phyloP scores from a whole-genome alignment of 2,888 invertebrate genomes.

The Aporophyla nigra region DNA sequence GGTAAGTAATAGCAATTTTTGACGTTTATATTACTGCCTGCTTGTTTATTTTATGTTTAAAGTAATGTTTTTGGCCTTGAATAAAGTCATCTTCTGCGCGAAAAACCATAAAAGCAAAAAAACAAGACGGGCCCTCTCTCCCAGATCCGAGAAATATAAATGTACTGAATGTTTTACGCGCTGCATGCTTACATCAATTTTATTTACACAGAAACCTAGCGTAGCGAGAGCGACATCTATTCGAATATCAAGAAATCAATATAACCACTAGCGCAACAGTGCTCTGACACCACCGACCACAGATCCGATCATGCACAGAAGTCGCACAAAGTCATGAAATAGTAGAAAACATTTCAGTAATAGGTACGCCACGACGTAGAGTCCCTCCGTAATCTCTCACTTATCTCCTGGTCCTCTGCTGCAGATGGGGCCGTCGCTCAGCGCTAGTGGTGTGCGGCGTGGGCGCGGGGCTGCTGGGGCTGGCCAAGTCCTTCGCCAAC shows the following conservation, averaged over 20 bases:
- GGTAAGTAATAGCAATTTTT: slow-evolving; percentile 9
- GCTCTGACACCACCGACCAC: background rate
- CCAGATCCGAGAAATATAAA: background rate
- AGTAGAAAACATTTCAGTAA: background rate
- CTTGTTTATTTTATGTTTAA: slow-evolving; percentile 8
- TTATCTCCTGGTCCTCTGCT: background rate
- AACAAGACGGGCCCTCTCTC: background rate
- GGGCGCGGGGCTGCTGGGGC: slow-evolving; percentile 89
- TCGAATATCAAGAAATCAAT: background rate
- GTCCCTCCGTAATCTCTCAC: background rate
- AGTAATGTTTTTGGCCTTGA: slow-evolving; percentile 30
- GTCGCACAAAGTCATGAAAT: background rate
- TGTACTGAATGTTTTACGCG: slow-evolving; percentile 8
- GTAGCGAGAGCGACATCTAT: slow-evolving; percentile 16
- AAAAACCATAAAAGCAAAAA: slow-evolving; percentile 5
- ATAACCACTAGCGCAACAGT: background rate
- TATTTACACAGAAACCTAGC: background rate
- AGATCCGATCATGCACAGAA: no score
- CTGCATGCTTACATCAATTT: background rate
- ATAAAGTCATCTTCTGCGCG: slow-evolving; percentile 1
- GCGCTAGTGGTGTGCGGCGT: slow-evolving; percentile 89
- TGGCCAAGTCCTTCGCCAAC: slow-evolving; percentile 89
- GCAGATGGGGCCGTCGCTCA: slow-evolving; percentile 92
- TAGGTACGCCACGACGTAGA: background rate
- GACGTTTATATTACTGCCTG: slow-evolving; percentile 5